phyloP scores from a whole-genome alignment of 2,888 invertebrate genomes.

The Lasioglossum vierecki region DNA sequence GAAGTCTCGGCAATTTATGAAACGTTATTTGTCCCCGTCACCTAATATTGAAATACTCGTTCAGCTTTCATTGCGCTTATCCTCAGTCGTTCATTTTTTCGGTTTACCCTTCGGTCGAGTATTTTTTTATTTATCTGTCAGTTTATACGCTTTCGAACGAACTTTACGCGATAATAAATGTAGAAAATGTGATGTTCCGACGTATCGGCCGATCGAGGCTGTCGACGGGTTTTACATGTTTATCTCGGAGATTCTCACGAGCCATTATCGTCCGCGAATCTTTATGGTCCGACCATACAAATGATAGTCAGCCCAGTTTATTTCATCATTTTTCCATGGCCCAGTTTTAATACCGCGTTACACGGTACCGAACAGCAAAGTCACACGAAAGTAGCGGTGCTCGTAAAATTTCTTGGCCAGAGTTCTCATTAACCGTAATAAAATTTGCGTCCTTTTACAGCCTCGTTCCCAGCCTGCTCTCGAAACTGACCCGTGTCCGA shows the following conservation, averaged over 20 bases:
- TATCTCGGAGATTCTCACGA: background rate
- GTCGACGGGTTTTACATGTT: background rate
- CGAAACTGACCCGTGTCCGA: background rate
- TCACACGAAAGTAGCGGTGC: background rate
- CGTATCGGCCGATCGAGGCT: background rate
- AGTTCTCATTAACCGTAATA: constrained; percentile 17
- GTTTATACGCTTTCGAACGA: background rate
- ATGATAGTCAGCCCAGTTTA: constrained; percentile 10
- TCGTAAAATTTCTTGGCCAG: constrained; percentile 6
- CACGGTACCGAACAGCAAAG: background rate
- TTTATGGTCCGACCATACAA: constrained; percentile 26
- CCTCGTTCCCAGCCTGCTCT: background rate
- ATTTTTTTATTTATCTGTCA: background rate
- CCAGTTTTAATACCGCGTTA: constrained; percentile 25
- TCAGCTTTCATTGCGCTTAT: background rate
- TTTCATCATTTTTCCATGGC: background rate
- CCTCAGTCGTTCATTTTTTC: background rate
- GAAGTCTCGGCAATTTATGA: background rate
- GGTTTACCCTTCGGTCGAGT: background rate
- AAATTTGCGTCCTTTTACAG: constrained; percentile 20
- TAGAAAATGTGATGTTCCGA: background rate
- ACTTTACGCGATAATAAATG: background rate
- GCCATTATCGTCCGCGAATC: background rate
- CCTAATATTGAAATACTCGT: background rate
- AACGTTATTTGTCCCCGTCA: background rate